Evolutionary conservation across 2,888 invertebrate species (phyloP).

Genomic region (Branchellion lobata): DNA sequence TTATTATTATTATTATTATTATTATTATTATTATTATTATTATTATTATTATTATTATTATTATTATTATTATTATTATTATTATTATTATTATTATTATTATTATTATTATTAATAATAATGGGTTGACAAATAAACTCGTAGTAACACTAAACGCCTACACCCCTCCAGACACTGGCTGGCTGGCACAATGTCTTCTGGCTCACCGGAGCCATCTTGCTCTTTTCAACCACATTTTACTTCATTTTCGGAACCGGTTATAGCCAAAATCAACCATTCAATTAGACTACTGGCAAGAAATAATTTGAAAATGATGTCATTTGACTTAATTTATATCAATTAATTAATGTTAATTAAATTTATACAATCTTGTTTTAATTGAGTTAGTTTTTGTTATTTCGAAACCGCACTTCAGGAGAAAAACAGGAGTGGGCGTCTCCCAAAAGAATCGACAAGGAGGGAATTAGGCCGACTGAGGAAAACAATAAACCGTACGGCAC

Average conservation of each 20-base stretch:
- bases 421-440: slow-evolving; percentile 51
- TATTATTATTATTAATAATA: too few relatives aligned
- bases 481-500: too few relatives aligned
- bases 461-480: too few relatives aligned
- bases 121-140: too few relatives aligned
- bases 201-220: slow-evolving; percentile 50
- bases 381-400: background rate
- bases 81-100: too few relatives aligned
- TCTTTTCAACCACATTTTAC: slow-evolving; percentile 51
- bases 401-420: slow-evolving; percentile 46
- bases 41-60: too few relatives aligned
- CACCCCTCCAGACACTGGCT: slow-evolving; percentile 49
- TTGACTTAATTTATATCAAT: background rate
- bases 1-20: too few relatives aligned
- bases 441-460: background rate
- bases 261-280: background rate
- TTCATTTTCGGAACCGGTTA: slow-evolving; percentile 53
- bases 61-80: too few relatives aligned
- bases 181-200: slow-evolving; percentile 53
- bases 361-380: too few relatives aligned
- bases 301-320: background rate
- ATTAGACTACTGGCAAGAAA: background rate
- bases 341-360: background rate
- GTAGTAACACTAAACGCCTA: too few relatives aligned
- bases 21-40: too few relatives aligned